phyloP scores from a whole-genome alignment of 2,888 invertebrate species.

The Drosophila tanythrix region DNA sequence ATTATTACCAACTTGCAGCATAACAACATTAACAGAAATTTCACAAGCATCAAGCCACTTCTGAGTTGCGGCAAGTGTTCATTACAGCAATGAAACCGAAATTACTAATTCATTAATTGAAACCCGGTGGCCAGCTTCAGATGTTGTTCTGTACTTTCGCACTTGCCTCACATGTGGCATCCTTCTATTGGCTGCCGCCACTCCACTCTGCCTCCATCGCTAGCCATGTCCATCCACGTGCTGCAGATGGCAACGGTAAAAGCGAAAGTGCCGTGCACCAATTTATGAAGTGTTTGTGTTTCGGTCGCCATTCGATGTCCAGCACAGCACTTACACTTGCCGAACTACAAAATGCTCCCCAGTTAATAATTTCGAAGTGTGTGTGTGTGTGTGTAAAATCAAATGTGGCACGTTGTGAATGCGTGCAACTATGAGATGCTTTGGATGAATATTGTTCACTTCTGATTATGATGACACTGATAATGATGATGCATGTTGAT shows the following conservation, averaged over 20 bases:
- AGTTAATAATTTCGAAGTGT: constrained; percentile 81
- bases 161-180: constrained; percentile 32
- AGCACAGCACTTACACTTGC: constrained; percentile 66
- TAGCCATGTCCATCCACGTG: constrained; percentile 51
- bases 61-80: constrained; percentile 52
- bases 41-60: constrained; percentile 6
- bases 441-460: constrained; percentile 17
- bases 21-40: constrained; percentile 29
- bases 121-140: constrained; percentile 47
- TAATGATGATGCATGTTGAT: constrained; percentile 29
- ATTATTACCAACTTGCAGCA: constrained; percentile 26
- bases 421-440: constrained; percentile 47
- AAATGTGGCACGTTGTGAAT: constrained; percentile 58
- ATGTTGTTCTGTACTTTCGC: constrained; percentile 15
- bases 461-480: constrained; percentile 19
- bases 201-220: neutral
- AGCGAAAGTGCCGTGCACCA: constrained; percentile 75
- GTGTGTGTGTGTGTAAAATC: constrained; percentile 70
- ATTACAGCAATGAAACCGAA: constrained; percentile 68
- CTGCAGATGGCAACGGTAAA: constrained; percentile 69
- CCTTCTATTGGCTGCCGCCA: constrained; percentile 1
- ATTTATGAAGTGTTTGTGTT: constrained; percentile 80
- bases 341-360: constrained; percentile 83
- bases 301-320: constrained; percentile 30
- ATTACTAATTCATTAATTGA: constrained; percentile 81